phyloP scores from a whole-genome alignment of 2,888 invertebrate genomes.

The Pammene fasciana region DNA sequence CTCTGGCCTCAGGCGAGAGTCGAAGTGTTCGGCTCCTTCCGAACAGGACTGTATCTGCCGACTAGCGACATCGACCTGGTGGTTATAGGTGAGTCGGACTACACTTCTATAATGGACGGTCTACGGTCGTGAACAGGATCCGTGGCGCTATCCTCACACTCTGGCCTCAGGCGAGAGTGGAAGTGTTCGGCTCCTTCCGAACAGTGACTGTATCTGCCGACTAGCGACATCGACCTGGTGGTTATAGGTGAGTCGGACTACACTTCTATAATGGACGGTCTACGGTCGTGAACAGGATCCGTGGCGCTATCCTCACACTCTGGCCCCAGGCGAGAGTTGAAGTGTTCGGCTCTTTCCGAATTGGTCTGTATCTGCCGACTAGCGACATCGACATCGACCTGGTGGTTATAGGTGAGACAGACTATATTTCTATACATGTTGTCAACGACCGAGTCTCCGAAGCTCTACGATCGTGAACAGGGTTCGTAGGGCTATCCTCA shows the following conservation, averaged over 20 bases:
- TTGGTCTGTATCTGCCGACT: slow-evolving; percentile 98
- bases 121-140: slow-evolving; percentile 95
- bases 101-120: slow-evolving; percentile 75
- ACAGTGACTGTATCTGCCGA: slow-evolving; percentile 98
- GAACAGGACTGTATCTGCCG: slow-evolving; percentile 98
- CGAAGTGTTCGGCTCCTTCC: slow-evolving; percentile 98
- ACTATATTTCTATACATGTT: slow-evolving; percentile 55
- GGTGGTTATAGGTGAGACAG: slow-evolving; percentile 84
- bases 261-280: slow-evolving; percentile 81
- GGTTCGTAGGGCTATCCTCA: not conserved
- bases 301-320: slow-evolving; percentile 91
- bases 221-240: slow-evolving; percentile 90
- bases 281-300: slow-evolving; percentile 94
- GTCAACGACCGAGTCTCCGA: not conserved
- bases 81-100: slow-evolving; percentile 81
- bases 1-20: slow-evolving; percentile 97
- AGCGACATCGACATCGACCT: slow-evolving; percentile 91
- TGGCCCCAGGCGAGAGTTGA: slow-evolving; percentile 98
- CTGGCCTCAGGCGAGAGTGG: slow-evolving; percentile 97
- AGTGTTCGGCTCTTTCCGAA: slow-evolving; percentile 98
- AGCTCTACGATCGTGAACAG: not conserved
- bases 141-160: slow-evolving; percentile 92
- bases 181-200: slow-evolving; percentile 98
- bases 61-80: slow-evolving; percentile 92
- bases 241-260: slow-evolving; percentile 81